These are phyloP conservation scores for Himalopsyche kuldschensis DNA, from an alignment of 2,888 invertebrate species.

Conservation along the genomic window DNA sequence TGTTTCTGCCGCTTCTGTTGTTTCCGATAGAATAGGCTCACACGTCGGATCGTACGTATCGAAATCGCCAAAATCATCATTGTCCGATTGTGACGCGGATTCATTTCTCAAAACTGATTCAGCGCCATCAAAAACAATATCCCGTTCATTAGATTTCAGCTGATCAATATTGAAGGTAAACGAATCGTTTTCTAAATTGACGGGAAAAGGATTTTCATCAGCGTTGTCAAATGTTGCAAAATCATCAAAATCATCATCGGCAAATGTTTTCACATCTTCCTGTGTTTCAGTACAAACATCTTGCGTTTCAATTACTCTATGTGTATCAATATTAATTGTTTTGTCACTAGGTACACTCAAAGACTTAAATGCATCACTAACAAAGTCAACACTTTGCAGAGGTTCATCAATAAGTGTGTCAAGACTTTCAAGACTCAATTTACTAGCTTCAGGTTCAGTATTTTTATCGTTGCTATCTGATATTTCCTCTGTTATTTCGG, in stretches of 20 bases:
- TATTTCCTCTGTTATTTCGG: neutral
- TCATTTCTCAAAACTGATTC: neutral
- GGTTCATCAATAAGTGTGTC: neutral
- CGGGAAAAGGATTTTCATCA: constrained; percentile 36
- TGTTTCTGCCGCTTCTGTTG: too few relatives aligned
- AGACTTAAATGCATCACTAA: neutral
- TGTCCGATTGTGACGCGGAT: constrained; percentile 41
- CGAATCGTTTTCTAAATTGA: constrained; percentile 30
- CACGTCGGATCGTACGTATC: constrained; percentile 55
- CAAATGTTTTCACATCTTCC: neutral
- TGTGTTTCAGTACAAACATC: neutral
- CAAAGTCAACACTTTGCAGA: neutral
- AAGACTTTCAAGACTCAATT: neutral
- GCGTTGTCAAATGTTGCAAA: constrained; percentile 57
- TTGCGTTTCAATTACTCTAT: neutral
- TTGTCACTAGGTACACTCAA: neutral
- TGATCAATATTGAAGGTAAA: constrained; percentile 15
- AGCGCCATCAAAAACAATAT: neutral
- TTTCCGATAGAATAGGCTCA: neutral
- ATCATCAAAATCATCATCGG: constrained; percentile 55
- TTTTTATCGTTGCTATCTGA: neutral
- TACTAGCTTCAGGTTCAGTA: neutral
- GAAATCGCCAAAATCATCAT: constrained; percentile 63
- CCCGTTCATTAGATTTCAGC: constrained; percentile 5
- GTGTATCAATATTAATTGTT: neutral